Evolutionary conservation across 2,888 invertebrate species (phyloP), one percentile per base, ranked within the genome.

Genomic region (Balanococcus diminutus): DNA sequence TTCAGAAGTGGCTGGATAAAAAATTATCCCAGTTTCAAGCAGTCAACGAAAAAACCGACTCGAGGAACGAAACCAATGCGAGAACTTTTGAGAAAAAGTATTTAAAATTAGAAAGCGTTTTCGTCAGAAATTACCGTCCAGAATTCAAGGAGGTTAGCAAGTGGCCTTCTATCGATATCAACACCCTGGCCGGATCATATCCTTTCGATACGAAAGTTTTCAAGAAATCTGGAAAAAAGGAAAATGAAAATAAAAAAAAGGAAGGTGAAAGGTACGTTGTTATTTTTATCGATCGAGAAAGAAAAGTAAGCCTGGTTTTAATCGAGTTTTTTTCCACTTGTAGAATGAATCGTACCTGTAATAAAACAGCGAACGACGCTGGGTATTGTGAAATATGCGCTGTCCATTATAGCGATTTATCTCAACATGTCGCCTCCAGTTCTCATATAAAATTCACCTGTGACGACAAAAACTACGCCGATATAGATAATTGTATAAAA

Each of bases 331-430:
- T 16, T n/a, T 32, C 75, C 9, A n/a, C 6, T 19, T 11, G 6
- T 31, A 85, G 85, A 85, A 85, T 85, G 85, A 85, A 85, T 79
- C 85, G 85, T 51, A 85, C 79, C 31, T 85, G 79, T 42, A 79
- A 79, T 9, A 85, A 85, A 31, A 42, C 75, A 51, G 75, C 79
- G 16, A 85, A 85, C 72, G 85, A 85, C n/a, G 89, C 90, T 72
- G 95, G 95, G 22, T 95, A 94, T 89, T 95, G 95, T 91, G 95
- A 95, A 90, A 94, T 96, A 90, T 96, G 96, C 90, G 94, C 94
- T 89, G 91, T 93, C 82, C 94, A 94, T 88, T 96, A 95, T 90
- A 92, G 92, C 87, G 94, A 93, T 89, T 91, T 94, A 16, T 92
- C 92, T 19, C 92, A 93, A 87, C 96, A 96, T 89, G 91, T 95